A percentile compares a stretch with the other conserved stretches of the same genome.
These are phyloP conservation scores for Typhlichthys subterraneus DNA, from an alignment of 2,797 vertebrate species.

Conservation along the genomic window DNA sequence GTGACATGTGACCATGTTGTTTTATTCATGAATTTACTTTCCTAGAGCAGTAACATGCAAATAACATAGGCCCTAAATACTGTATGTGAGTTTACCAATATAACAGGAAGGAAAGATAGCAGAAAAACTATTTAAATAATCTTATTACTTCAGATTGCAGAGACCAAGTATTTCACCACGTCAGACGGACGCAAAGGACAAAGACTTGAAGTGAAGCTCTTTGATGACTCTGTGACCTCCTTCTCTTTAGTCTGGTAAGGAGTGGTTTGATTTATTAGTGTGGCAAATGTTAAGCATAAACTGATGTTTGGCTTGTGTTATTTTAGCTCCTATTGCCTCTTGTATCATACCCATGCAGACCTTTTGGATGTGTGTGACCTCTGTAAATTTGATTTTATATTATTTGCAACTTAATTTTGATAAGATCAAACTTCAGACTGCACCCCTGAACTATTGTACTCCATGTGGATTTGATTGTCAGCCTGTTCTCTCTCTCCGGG, in stretches of 20 bases:
- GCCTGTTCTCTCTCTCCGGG: slow-evolving; percentile 15
- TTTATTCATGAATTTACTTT: no score
- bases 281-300: slow-evolving; percentile 24
- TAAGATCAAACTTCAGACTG: slow-evolving; percentile 37
- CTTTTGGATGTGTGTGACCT: not conserved
- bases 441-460: slow-evolving; percentile 20
- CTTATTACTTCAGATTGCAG: slow-evolving; percentile 81
- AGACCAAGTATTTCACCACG: slow-evolving; percentile 87
- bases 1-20: not conserved
- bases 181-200: slow-evolving; percentile 91
- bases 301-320: slow-evolving; percentile 24
- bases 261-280: slow-evolving; percentile 18
- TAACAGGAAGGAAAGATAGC: slow-evolving; percentile 10
- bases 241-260: slow-evolving; percentile 90
- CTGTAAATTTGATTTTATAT: not conserved
- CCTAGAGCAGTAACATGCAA: no score
- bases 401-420: slow-evolving; percentile 8
- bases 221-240: slow-evolving; percentile 87
- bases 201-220: slow-evolving; percentile 91
- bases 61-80: no score
- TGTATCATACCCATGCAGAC: slow-evolving; percentile 1
- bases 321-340: slow-evolving; percentile 17
- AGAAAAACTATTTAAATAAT: slow-evolving; percentile 35
- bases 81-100: not conserved
- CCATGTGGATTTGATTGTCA: slow-evolving; percentile 56